phyloP scores from a whole-genome alignment of 2,113 vertebrate species.

The Castor canadensis region DNA sequence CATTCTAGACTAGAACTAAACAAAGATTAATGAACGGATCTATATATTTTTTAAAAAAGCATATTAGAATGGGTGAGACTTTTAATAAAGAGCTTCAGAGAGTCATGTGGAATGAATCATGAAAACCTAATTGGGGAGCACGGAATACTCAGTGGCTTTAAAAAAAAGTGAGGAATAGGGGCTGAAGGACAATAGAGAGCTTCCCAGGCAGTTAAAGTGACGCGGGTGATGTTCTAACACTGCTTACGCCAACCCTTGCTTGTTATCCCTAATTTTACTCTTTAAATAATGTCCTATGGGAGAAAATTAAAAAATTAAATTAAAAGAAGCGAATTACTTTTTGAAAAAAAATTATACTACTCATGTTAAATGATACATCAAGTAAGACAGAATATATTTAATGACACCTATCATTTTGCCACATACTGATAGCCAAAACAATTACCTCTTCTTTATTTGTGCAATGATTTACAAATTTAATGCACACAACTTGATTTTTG shows the following conservation, averaged over 20 bases:
- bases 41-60: background rate
- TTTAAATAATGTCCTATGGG: background rate
- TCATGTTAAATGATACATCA: background rate
- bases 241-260: background rate
- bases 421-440: background rate
- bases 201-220: too few species aligned
- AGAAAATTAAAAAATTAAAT: background rate
- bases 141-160: background rate
- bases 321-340: background rate
- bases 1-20: background rate
- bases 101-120: background rate
- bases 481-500: too few species aligned
- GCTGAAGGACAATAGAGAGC: rapidly evolving
- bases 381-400: background rate
- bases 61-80: background rate
- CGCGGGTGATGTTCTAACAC: rapidly evolving
- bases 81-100: background rate
- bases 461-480: background rate
- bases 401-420: background rate
- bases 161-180: background rate
- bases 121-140: rapidly evolving
- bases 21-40: background rate
- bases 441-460: background rate
- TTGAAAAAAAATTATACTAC: too few species aligned
- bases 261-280: background rate